Percentiles rank a stretch among this genome's conserved stretches.
phyloP scores from a whole-genome alignment of 2,888 invertebrate species.

The Campaea margaritaria region DNA sequence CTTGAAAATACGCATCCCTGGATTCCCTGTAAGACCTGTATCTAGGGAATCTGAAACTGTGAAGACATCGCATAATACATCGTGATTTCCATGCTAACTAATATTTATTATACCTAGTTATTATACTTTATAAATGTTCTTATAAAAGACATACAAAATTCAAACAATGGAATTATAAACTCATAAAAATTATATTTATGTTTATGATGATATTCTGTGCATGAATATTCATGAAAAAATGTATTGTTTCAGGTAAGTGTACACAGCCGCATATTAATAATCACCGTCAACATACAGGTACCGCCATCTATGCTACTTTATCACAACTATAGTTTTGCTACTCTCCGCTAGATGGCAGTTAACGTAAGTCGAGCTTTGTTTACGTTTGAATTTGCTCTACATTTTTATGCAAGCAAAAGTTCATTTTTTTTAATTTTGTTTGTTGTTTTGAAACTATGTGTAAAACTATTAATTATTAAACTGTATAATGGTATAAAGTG shows the following conservation, averaged over 20 bases:
- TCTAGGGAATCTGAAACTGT: too few relatives aligned
- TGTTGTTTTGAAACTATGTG: too few relatives aligned
- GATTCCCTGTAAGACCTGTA: too few relatives aligned
- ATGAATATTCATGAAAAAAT: conserved; percentile 19
- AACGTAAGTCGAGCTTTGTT: conserved; percentile 1
- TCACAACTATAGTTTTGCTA: conserved; percentile 55
- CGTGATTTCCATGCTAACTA: too few relatives aligned
- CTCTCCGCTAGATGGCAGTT: conserved; percentile 61
- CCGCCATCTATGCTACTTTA: conserved; percentile 55
- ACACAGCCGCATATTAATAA: neutral
- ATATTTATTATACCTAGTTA: neutral
- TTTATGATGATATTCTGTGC: conserved; percentile 2
- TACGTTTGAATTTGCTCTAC: neutral
- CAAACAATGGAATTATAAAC: neutral
- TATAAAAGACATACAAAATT: neutral
- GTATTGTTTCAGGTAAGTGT: conserved; percentile 86
- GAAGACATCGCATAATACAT: too few relatives aligned
- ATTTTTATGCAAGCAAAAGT: neutral
- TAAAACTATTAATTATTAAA: neutral
- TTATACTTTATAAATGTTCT: neutral
- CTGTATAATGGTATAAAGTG: neutral
- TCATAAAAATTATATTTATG: neutral
- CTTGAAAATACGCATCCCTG: neutral
- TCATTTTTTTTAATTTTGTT: too few relatives aligned
- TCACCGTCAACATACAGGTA: conserved; percentile 28